Evolutionary conservation across 2,888 invertebrate genomes (phyloP), one percentile per base, ranked within the genome.

Genomic region (Kuschelorhynchus macadamiae): DNA sequence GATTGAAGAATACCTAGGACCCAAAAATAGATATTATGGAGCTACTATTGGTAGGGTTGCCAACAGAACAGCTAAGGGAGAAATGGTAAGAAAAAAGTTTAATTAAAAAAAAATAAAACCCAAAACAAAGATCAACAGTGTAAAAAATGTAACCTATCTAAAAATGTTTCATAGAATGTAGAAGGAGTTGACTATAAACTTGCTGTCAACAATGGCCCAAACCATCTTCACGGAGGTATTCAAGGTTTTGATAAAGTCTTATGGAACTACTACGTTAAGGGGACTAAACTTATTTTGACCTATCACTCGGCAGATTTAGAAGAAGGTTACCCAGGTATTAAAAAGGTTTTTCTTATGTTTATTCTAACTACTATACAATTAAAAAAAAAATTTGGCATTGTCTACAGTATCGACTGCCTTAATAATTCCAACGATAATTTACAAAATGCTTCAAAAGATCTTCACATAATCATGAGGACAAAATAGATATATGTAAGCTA

Each of bases 181-280:
- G 88, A 90, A 57, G 57, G 44, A 7, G 49, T 55, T 9, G 57
- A 70, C 17, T 92, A 93, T 78, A 85, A 89, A 74, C 85, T 97
- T 11, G 87, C 89, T 0, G 87, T 87, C 36, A 97, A 97, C 81
- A 86, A 87, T 61, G 87, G 88, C 1, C 88, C 88, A 67, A 85
- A 90, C 75, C 91, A 91, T 74, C 88, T 96, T 21, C 93, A 98
- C 80, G 97, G 97, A 0, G 97, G 97, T 2, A 82, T 87, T 33
- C 85, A 88, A 57, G 96, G 96, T 0, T 96, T 96, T 84, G 92
- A 93, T 81, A 92, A 93, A 85, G 74, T 75, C 18, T 44, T 75
- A 17, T 75, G 75, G 75, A 72, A 75, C 32, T 59, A 71, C 25
- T 65, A 62, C 46, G 63, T 71, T 16, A 60, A 55, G 36, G 73